Evolutionary conservation across 2,797 vertebrate species (phyloP).

Genomic region (Cynopterus sphinx): DNA sequence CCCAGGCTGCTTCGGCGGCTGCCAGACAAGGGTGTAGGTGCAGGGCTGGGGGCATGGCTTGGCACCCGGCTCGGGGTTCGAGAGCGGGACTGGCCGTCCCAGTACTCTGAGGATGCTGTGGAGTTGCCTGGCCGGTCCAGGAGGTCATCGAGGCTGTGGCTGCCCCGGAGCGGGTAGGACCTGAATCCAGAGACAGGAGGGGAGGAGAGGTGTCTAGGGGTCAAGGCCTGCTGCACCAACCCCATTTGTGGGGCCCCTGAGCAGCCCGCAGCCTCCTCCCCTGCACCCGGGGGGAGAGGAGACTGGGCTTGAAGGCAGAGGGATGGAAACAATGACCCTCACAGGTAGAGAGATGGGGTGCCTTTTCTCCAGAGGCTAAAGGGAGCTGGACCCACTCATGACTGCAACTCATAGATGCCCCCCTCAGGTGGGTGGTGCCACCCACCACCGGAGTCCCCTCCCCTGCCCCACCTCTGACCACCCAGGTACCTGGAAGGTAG

Average conservation of each 20-base stretch:
- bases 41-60: slow-evolving; percentile 29
- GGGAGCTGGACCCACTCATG: background rate
- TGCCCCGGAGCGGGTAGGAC: slow-evolving; percentile 86
- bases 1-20: slow-evolving; percentile 70
- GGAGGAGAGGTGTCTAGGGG: accelerated
- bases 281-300: background rate
- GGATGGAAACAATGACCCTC: background rate
- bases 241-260: background rate
- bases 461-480: background rate
- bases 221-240: background rate
- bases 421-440: background rate
- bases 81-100: slow-evolving; percentile 72
- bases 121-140: slow-evolving; percentile 85
- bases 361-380: background rate
- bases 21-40: slow-evolving; percentile 59
- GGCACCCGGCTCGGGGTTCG: slow-evolving; percentile 32
- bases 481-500: slow-evolving; percentile 69
- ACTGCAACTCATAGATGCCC: background rate
- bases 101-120: slow-evolving; percentile 66
- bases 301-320: background rate
- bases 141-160: slow-evolving; percentile 92
- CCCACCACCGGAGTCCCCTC: background rate
- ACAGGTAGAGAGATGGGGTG: background rate
- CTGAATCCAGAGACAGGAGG: slow-evolving; percentile 69
- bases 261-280: background rate